Evolutionary conservation across 2,797 vertebrate species (phyloP).

Genomic region (Trachops cirrhosus): DNA sequence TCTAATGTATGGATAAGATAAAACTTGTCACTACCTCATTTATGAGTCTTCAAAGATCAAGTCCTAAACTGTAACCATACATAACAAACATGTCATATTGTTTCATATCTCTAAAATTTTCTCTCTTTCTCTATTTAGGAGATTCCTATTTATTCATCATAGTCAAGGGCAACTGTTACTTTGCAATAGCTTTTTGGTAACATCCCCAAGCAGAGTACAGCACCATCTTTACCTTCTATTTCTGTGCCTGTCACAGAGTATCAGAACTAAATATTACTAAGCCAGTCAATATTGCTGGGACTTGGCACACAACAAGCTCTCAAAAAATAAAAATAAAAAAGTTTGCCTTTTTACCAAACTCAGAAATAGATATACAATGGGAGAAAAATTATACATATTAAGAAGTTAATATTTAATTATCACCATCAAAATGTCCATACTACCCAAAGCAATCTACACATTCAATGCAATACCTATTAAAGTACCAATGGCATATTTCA

Average conservation of each 20-base stretch:
- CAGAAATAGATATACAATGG: not conserved
- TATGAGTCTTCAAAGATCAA: conserved; percentile 9
- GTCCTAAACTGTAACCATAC: not conserved
- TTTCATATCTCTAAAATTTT: not conserved
- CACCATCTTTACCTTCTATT: not conserved
- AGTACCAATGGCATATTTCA: no score
- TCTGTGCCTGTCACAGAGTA: not conserved
- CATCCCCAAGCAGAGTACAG: not conserved
- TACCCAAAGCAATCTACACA: no score
- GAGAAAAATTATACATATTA: not conserved
- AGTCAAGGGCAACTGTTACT: not conserved
- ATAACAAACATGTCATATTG: not conserved
- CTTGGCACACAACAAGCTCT: not conserved
- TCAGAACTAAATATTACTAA: not conserved
- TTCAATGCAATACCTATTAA: no score
- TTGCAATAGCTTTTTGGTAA: not conserved
- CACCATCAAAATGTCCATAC: no score
- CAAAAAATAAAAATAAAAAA: not conserved
- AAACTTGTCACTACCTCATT: not conserved
- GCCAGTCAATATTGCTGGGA: not conserved
- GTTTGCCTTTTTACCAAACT: not conserved
- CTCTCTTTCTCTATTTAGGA: not conserved
- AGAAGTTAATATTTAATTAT: conserved; percentile 23
- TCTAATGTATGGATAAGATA: not conserved
- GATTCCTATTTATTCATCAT: not conserved